phyloP scores from a whole-genome alignment of 2,888 invertebrate species.

The Sphinx pinastri region DNA sequence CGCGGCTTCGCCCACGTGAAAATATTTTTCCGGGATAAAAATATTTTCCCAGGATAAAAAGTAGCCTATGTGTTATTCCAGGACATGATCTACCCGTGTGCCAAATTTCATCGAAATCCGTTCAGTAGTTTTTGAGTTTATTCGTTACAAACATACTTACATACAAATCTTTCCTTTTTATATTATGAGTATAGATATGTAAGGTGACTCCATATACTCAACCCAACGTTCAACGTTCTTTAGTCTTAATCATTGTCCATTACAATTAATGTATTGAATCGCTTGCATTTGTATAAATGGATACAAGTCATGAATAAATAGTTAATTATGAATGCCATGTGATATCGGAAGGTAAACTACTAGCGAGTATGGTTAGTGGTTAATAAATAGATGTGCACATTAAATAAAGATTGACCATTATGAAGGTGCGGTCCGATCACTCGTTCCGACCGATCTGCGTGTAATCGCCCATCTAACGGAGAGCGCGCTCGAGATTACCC shows the following conservation, averaged over 20 bases:
- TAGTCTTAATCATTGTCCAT: not conserved
- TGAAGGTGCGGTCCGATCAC: slow-evolving; percentile 33
- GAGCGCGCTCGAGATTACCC: slow-evolving; percentile 41
- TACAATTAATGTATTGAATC: not conserved
- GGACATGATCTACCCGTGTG: too few relatives aligned
- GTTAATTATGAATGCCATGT: slow-evolving; percentile 1
- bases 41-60: too few relatives aligned
- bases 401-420: slow-evolving; percentile 12
- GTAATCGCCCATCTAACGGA: slow-evolving; percentile 44
- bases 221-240: too few relatives aligned
- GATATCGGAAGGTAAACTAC: slow-evolving; percentile 7
- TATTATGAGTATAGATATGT: too few relatives aligned
- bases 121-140: too few relatives aligned
- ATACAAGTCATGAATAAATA: not conserved
- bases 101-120: too few relatives aligned
- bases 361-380: not conserved
- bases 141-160: too few relatives aligned
- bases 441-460: slow-evolving; percentile 33
- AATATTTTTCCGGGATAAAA: too few relatives aligned
- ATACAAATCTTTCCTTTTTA: too few relatives aligned
- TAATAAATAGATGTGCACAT: slow-evolving; percentile 17
- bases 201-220: too few relatives aligned
- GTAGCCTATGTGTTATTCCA: too few relatives aligned
- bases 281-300: slow-evolving; percentile 1
- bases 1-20: too few relatives aligned